Percentiles rank a stretch among this genome's conserved stretches.
These are phyloP conservation scores for Strix uralensis DNA, from an alignment of 2,113 vertebrate species.

Conservation along the genomic window DNA sequence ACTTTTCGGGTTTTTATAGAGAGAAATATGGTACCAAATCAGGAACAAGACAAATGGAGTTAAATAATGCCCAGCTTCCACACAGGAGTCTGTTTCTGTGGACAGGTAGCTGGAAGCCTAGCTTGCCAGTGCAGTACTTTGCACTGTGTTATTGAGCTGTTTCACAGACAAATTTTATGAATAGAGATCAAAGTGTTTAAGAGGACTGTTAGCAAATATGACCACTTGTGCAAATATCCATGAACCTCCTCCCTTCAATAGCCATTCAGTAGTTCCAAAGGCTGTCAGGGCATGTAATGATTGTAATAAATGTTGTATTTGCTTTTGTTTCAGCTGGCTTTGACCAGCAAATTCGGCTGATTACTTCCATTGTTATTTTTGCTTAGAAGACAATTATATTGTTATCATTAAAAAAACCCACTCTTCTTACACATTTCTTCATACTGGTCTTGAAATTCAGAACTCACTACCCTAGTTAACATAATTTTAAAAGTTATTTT, in stretches of 20 bases:
- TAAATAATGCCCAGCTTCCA: neutral
- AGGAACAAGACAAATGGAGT: neutral
- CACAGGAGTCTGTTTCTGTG: neutral
- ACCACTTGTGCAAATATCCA: conserved; percentile 68
- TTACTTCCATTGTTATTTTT: conserved; percentile 58
- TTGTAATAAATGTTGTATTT: conserved; percentile 68
- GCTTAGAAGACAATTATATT: conserved; percentile 46
- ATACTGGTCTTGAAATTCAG: conserved; percentile 1
- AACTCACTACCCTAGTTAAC: neutral
- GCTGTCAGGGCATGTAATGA: conserved; percentile 61
- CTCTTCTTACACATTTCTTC: conserved; percentile 44
- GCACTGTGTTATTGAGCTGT: conserved; percentile 55
- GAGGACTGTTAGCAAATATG: conserved; percentile 65
- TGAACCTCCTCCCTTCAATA: conserved; percentile 28
- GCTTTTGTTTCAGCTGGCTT: conserved; percentile 68
- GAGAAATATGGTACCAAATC: neutral
- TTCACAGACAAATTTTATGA: conserved; percentile 58
- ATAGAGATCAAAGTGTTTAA: conserved; percentile 61
- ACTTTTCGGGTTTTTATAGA: neutral
- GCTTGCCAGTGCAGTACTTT: conserved; percentile 54
- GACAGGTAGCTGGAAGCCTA: conserved; percentile 6
- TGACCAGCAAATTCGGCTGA: conserved; percentile 36
- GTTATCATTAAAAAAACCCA: conserved; percentile 17
- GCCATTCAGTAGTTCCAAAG: conserved; percentile 62
- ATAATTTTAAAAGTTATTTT: neutral